Evolutionary conservation across 2,888 invertebrate species (phyloP).

Genomic region (Gari tellinella): DNA sequence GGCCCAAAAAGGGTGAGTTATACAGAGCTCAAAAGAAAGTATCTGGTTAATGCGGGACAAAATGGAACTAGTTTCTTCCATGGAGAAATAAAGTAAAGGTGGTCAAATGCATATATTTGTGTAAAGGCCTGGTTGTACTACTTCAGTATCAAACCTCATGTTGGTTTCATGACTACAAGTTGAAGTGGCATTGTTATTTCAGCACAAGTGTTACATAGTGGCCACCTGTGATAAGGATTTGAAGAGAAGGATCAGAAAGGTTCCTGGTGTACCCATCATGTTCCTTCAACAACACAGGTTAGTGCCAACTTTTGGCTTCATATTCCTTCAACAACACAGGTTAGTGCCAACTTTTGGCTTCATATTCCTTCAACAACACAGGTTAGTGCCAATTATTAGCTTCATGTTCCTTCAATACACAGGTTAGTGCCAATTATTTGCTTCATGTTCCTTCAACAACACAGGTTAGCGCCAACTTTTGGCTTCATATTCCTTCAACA

Average conservation of each 20-base stretch:
- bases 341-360: background rate
- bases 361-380: background rate
- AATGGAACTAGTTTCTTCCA: too few relatives aligned
- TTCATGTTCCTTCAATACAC: background rate
- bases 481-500: background rate
- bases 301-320: conserved; percentile 25
- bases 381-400: too few relatives aligned
- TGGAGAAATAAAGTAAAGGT: too few relatives aligned
- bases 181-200: conserved; percentile 75
- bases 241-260: conserved; percentile 96
- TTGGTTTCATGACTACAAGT: too few relatives aligned
- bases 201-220: conserved; percentile 99
- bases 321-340: background rate
- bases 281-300: conserved; percentile 90
- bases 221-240: conserved; percentile 99
- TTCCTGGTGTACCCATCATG: conserved; percentile 99
- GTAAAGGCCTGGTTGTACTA: too few relatives aligned
- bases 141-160: too few relatives aligned
- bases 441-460: background rate
- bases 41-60: too few relatives aligned
- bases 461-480: conserved; percentile 68
- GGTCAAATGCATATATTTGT: too few relatives aligned
- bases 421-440: background rate
- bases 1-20: too few relatives aligned
- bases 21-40: too few relatives aligned